Base-by-base conservation (phyloP, 35 echinoderm and acorn worm genomes). In the Chiridota heheva region DNA sequence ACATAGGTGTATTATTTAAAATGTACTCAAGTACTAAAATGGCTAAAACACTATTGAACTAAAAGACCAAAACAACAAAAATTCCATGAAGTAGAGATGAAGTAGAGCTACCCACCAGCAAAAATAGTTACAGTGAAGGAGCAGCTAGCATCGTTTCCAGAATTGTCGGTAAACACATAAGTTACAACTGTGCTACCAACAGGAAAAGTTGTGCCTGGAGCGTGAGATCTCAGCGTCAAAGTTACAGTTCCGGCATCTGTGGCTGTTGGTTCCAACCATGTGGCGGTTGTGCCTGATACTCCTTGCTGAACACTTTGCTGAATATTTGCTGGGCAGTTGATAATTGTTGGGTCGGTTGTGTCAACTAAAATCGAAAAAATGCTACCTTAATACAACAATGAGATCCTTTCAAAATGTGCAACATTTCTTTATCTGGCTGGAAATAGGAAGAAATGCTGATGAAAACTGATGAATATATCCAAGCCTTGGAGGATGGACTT, bases 221-320 rank as follows among this genome's bases (percentile, higher is more conserved):
- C 69, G 33, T 5, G 44, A 13, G 22, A 47, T 44, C 69, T 44
- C 5, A 30, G 2, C 7, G 69, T 7, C 20, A 73, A 30, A 5
- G 51, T 49, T 3, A 29, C 42, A 73, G 51, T 26, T 30, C 69
- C 51, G 7, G 49, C 43, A 64, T 91, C 89, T 4, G 76, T 80
- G 28, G 89, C 89, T 2, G 89, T 86, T 51, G 89, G 89, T 32
- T 86, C 82, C 5, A 35, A 72, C 89, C 89, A 91, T 27, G 67
- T 27, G 29, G 86, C 89, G 0, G 87, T 65, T 18, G 80, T 71
- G 28, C 67, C 51, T 6, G 59, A 36, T 48, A 45, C 40, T 16
- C 87, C 87, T 42, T 70, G 32, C 5, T 59, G 56, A 18, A 82
- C 69, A 4, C 29, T 76, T 16, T 71, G n/a, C 29, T 55, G 37